These are phyloP conservation scores for Procambarus virginalis DNA, from an alignment of 1,140 invertebrate genomes.

Conservation along the genomic window DNA sequence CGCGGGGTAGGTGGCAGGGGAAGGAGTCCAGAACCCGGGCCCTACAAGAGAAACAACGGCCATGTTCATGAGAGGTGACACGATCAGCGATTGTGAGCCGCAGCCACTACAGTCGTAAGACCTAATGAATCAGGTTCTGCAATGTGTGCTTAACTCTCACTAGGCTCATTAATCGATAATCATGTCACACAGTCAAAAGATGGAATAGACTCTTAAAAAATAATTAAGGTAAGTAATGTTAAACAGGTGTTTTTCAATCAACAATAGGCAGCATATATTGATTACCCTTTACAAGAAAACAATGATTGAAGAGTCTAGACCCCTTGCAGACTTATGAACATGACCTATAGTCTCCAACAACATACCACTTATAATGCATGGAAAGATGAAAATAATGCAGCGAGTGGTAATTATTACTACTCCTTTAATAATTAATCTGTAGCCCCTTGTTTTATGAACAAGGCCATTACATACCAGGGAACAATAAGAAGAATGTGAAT, in stretches of 20 bases:
- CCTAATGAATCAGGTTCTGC: not conserved
- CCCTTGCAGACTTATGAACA: slow-evolving; percentile 20
- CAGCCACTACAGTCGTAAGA: slow-evolving; percentile 3
- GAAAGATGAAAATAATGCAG: too few species aligned
- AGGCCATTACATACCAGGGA: too few species aligned
- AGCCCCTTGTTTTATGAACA: not conserved
- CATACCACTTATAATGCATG: too few species aligned
- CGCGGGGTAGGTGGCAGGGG: slow-evolving; percentile 37
- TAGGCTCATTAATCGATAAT: slow-evolving; percentile 33
- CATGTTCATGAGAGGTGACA: slow-evolving; percentile 50
- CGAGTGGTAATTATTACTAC: not conserved
- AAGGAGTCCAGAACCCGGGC: slow-evolving; percentile 57
- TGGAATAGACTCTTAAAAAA: not conserved
- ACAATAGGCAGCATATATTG: not conserved
- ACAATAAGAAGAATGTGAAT: too few species aligned
- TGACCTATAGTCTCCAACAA: slow-evolving; percentile 7
- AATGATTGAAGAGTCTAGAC: not conserved
- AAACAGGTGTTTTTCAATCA: not conserved
- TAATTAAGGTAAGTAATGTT: not conserved
- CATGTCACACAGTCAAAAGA: slow-evolving; percentile 15
- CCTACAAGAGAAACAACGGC: slow-evolving; percentile 66
- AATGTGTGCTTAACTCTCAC: not conserved
- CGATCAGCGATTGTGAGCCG: slow-evolving; percentile 20
- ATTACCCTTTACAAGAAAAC: not conserved
- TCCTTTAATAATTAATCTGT: not conserved